Conservation (phyloP, 2,113 vertebrate genomes). For the Ivindomyrus marchei region DNA sequence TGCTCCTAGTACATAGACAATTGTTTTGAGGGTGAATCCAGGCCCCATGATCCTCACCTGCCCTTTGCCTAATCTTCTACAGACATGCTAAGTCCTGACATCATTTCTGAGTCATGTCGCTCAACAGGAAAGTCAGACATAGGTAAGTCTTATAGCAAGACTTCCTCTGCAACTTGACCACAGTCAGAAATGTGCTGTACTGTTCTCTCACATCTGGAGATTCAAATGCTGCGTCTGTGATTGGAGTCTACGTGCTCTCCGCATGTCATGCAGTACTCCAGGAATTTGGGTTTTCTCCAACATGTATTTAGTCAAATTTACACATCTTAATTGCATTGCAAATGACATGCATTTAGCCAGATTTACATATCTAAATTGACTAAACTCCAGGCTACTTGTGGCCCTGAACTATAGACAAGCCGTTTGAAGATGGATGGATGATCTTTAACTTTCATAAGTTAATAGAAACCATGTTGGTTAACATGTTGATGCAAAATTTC, state of each 20-base stretch:
- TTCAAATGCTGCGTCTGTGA: neutral
- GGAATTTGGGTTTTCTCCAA: neutral
- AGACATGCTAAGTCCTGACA: neutral
- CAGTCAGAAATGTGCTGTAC: neutral
- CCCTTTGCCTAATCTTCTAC: neutral
- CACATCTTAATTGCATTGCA: neutral
- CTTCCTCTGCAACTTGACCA: neutral
- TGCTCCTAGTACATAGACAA: neutral
- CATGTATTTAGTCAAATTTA: neutral
- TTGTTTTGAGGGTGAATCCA: neutral
- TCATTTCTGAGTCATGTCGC: neutral
- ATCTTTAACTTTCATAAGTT: neutral
- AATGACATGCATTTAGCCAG: neutral
- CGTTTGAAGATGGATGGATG: neutral
- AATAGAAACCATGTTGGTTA: neutral
- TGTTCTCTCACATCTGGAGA: neutral
- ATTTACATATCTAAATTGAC: neutral
- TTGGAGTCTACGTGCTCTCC: neutral
- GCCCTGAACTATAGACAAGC: neutral
- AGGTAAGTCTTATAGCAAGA: neutral
- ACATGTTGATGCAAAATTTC: neutral
- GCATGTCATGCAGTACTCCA: no score
- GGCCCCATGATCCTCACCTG: neutral
- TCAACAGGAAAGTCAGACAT: neutral
- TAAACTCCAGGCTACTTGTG: neutral